Evolutionary conservation across 2,888 invertebrate species (phyloP).

Genomic region (Gari tellinella): DNA sequence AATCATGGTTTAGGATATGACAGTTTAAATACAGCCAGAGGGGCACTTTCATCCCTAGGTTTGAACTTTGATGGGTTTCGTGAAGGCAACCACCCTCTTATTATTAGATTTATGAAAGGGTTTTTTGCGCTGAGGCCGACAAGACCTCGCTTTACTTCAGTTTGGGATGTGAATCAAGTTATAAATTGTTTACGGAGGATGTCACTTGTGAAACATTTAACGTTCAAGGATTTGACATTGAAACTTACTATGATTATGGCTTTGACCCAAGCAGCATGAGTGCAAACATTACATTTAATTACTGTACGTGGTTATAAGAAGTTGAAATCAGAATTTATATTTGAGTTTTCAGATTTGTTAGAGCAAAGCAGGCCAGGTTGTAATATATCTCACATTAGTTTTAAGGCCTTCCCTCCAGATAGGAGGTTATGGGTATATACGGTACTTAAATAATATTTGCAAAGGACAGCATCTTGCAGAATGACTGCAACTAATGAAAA

Average conservation of each 20-base stretch:
- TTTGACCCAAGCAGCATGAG: slow-evolving; percentile 25
- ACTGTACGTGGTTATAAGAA: slow-evolving; percentile 24
- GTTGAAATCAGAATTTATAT: slow-evolving; percentile 21
- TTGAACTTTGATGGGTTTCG: slow-evolving; percentile 11
- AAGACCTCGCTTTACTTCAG: slow-evolving; percentile 14
- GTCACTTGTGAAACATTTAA: slow-evolving; percentile 3
- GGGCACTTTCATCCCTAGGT: slow-evolving; percentile 20
- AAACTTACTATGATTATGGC: slow-evolving; percentile 47
- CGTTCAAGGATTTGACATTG: slow-evolving; percentile 28
- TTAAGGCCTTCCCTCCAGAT: slow-evolving; percentile 6
- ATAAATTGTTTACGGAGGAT: slow-evolving; percentile 15
- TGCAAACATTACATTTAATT: slow-evolving; percentile 33
- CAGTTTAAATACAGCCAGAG: slow-evolving; percentile 31
- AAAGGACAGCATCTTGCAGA: slow-evolving; percentile 3
- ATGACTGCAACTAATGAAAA: too few relatives aligned
- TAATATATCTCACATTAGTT: not conserved
- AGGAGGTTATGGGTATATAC: not conserved
- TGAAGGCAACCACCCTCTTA: slow-evolving; percentile 30
- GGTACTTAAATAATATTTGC: slow-evolving; percentile 12
- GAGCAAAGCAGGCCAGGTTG: slow-evolving; percentile 24
- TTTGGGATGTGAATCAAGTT: slow-evolving; percentile 31
- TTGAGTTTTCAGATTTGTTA: slow-evolving; percentile 16
- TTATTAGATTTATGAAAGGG: slow-evolving; percentile 42
- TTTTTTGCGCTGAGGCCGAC: slow-evolving; percentile 31
- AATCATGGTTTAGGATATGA: slow-evolving; percentile 37